Evolutionary conservation across 2,888 invertebrate species (phyloP).

Genomic region (Callosobruchus maculatus): DNA sequence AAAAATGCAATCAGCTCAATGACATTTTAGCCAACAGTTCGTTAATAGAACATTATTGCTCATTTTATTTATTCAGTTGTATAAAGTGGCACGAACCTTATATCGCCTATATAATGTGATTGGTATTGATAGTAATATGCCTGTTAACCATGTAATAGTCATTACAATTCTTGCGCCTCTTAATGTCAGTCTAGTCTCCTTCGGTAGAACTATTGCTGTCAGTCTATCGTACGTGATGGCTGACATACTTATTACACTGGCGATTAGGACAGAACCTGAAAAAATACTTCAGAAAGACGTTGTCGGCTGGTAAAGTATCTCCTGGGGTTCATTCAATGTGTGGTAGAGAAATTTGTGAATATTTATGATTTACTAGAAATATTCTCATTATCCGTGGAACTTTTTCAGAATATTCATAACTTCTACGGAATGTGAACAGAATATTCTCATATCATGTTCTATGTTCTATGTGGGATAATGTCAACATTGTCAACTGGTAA

Average conservation of each 20-base stretch:
- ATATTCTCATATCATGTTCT: no score
- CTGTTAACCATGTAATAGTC: constrained; percentile 62
- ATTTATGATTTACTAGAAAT: no score
- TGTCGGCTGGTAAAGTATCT: no score
- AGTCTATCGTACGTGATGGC: constrained; percentile 79
- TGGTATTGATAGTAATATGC: constrained; percentile 62
- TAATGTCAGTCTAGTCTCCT: constrained; percentile 65
- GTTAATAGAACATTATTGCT: neutral
- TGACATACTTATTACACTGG: constrained; percentile 73
- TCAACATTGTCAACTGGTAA: no score
- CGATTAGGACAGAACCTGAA: constrained; percentile 65
- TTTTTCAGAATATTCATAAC: no score
- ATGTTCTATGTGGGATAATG: no score
- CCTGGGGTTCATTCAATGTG: no score
- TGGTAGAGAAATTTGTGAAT: no score
- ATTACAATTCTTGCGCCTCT: constrained; percentile 64
- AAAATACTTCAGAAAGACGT: constrained; percentile 11
- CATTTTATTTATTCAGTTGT: neutral
- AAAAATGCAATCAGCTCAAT: no score
- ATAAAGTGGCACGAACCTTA: constrained; percentile 45
- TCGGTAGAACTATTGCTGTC: constrained; percentile 72
- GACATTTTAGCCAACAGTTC: no score
- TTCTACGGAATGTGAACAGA: no score
- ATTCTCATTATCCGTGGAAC: no score
- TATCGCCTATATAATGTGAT: constrained; percentile 62